Percentiles rank a stretch among this genome's conserved stretches.
Evolutionary conservation across 2,888 invertebrate genomes (phyloP).

Genomic region (Eucera pruinosa): DNA sequence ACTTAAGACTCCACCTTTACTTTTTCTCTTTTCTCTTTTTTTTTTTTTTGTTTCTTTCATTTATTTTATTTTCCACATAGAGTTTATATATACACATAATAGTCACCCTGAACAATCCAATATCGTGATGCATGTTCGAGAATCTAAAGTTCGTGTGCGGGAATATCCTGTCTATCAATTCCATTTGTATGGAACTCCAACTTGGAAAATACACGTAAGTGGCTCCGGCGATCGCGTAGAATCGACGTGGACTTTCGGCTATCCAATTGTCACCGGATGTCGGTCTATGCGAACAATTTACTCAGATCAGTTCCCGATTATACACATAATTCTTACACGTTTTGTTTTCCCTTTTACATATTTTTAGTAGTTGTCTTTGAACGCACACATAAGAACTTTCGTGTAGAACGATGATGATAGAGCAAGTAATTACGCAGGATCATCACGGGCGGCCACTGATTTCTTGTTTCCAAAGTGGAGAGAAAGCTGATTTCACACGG

Average conservation of each 20-base stretch:
- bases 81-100: constrained; percentile 65
- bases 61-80: constrained; percentile 67
- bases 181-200: constrained; percentile 72
- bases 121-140: constrained; percentile 74
- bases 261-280: constrained; percentile 57
- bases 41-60: constrained; percentile 64
- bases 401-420: neutral
- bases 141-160: constrained; percentile 74
- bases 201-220: constrained; percentile 72
- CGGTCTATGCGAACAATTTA: constrained; percentile 48
- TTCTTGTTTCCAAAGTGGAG: constrained; percentile 44
- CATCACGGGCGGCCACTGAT: constrained; percentile 59
- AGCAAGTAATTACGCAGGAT: constrained; percentile 16
- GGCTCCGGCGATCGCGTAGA: constrained; percentile 74
- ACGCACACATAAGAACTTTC: constrained; percentile 27
- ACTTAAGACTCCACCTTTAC: too few relatives aligned
- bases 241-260: constrained; percentile 69
- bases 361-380: neutral
- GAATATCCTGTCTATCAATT: constrained; percentile 69
- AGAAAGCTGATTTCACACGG: constrained; percentile 46
- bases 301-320: constrained; percentile 10
- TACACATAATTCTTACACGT: neutral
- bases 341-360: neutral
- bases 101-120: constrained; percentile 77
- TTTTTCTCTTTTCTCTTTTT: neutral